Percentiles rank a stretch among this genome's conserved stretches.
Conservation (phyloP, 2,797 vertebrate species). For the Heliangelus exortis region DNA sequence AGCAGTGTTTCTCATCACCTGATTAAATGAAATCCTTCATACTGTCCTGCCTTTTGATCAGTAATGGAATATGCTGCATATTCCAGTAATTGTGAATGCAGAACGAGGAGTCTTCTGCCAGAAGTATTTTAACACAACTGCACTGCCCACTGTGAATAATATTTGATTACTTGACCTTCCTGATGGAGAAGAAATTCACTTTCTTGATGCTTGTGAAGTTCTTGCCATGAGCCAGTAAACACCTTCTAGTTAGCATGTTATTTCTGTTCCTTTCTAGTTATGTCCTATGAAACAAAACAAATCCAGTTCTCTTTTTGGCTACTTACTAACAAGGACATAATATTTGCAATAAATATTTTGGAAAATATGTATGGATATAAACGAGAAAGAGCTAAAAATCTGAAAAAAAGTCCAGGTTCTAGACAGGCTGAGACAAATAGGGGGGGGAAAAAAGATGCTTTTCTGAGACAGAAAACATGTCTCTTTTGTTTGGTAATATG, state of each 20-base stretch:
- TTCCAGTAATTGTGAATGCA: constrained; percentile 24
- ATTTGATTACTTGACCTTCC: neutral
- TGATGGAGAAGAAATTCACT: neutral
- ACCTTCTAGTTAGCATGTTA: neutral
- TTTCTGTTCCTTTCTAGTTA: constrained; percentile 3
- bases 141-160: neutral
- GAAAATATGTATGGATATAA: neutral
- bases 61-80: neutral
- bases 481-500: constrained; percentile 41
- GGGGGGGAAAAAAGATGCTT: neutral
- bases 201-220: neutral
- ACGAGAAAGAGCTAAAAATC: neutral
- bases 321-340: constrained; percentile 27
- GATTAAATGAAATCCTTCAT: constrained; percentile 61
- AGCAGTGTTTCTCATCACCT: constrained; percentile 7
- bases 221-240: neutral
- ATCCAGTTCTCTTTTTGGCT: neutral
- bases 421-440: neutral
- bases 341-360: constrained; percentile 4
- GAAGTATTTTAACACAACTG: constrained; percentile 18
- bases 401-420: neutral
- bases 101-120: constrained; percentile 32
- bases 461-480: neutral
- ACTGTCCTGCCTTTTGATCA: constrained; percentile 35
- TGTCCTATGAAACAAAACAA: constrained; percentile 3